Percentiles rank a stretch among this genome's conserved stretches.
These are phyloP conservation scores for Hozukius guyotensis DNA, from an alignment of 2,797 vertebrate genomes.

Conservation along the genomic window DNA sequence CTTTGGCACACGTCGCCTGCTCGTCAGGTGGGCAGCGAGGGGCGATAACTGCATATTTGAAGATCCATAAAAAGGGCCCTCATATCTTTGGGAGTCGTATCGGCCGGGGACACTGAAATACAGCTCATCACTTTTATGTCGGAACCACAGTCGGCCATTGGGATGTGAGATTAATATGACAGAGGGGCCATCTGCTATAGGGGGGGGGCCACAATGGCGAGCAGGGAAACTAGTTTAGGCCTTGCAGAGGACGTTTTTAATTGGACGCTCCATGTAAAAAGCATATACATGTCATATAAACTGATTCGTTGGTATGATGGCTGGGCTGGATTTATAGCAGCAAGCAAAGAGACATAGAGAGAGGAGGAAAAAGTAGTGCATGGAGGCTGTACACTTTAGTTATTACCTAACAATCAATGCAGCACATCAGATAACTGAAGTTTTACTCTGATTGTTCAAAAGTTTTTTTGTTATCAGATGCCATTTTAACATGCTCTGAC, in stretches of 20 bases:
- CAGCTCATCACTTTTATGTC: slow-evolving; percentile 77
- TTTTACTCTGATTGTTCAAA: slow-evolving; percentile 28
- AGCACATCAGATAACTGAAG: slow-evolving; percentile 12
- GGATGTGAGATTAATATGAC: slow-evolving; percentile 81
- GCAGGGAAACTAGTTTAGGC: slow-evolving; percentile 51
- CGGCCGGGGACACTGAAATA: slow-evolving; percentile 65
- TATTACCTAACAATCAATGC: slow-evolving; percentile 30
- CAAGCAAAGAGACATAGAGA: slow-evolving; percentile 8
- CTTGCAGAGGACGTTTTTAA: slow-evolving; percentile 76
- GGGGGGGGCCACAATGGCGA: slow-evolving; percentile 27
- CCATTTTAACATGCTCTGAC: slow-evolving; percentile 23
- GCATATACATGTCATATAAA: slow-evolving; percentile 79
- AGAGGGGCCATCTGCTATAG: slow-evolving; percentile 69
- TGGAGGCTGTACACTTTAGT: background rate
- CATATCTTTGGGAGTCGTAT: slow-evolving; percentile 64
- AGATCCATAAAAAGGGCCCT: slow-evolving; percentile 69
- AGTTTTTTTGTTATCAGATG: background rate
- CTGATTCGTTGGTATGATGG: slow-evolving; percentile 55
- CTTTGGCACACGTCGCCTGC: slow-evolving; percentile 55
- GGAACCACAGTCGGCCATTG: slow-evolving; percentile 65
- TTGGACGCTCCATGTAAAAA: slow-evolving; percentile 67
- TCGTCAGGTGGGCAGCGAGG: slow-evolving; percentile 62
- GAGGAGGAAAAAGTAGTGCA: background rate
- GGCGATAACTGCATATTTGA: slow-evolving; percentile 68
- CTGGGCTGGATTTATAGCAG: slow-evolving; percentile 56